Percentiles rank a stretch among this genome's conserved stretches.
Conservation (phyloP, 2,888 invertebrate genomes). For the Trachelus troglodyta region DNA sequence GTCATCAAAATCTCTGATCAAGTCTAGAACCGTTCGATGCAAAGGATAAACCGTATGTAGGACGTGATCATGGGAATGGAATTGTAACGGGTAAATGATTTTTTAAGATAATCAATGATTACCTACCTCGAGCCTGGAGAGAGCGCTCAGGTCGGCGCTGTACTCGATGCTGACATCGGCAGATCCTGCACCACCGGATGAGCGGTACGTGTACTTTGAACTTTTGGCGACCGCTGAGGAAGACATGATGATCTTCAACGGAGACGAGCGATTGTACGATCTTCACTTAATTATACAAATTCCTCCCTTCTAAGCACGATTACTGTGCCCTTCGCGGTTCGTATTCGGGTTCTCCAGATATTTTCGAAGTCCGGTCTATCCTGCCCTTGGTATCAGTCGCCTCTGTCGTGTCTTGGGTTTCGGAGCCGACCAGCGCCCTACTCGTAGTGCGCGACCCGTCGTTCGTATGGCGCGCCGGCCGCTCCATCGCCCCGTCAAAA, state of each 20-base stretch:
- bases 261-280: background rate
- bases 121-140: conserved; percentile 95
- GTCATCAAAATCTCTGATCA: too few species aligned
- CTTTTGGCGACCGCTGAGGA: conserved; percentile 83
- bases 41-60: too few species aligned
- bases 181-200: conserved; percentile 79
- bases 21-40: too few species aligned
- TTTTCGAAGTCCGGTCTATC: conserved; percentile 19
- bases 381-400: conserved; percentile 35
- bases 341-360: conserved; percentile 7
- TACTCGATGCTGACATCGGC: conserved; percentile 96
- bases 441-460: conserved; percentile 71
- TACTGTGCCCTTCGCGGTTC: conserved; percentile 13
- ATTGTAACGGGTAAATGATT: too few species aligned
- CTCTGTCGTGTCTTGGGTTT: conserved; percentile 53
- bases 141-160: conserved; percentile 91
- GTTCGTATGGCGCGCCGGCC: conserved; percentile 71
- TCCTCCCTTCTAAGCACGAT: background rate
- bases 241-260: conserved; percentile 66
- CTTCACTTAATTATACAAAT: background rate
- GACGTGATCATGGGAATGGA: too few species aligned
- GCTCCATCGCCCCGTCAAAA: conserved; percentile 62
- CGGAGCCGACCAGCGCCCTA: conserved; percentile 70
- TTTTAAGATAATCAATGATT: too few species aligned
- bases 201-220: conserved; percentile 93